Evolutionary conservation across 2,888 invertebrate species (phyloP), one percentile per base, ranked within the genome.

Genomic region (Serripes groenlandicus): DNA sequence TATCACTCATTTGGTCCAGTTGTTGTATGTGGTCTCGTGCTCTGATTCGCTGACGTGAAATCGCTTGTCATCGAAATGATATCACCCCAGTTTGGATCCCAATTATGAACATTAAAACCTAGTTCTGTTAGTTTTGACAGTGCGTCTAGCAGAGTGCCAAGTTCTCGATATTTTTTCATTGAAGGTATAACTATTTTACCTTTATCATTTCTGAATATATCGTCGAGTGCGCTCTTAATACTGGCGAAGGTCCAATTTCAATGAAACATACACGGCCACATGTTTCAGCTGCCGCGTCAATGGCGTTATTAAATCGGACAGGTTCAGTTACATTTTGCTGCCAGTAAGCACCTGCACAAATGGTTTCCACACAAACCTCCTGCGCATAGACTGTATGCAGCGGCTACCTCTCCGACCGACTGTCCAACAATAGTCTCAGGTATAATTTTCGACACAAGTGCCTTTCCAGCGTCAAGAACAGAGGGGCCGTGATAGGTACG

Each of bases 341-440:
- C 91, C 91, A 91, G 78, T 91, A 91, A 11, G 69, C 35, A 0
- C 85, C 49, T 11, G 75, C 75, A 15, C 66, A 58, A 37, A 85
- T 75, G 21, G 81, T 75, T 5, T 49, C 66, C 11, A 60, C 66
- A 0, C 18, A 37, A 21, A 77, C 77, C 4, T n/a, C 9, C 28
- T 80, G 71, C 18, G 87, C 89, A 15, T 83, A 87, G 15, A 91
- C 91, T 1, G 78, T 58, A 7, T 1, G 90, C 87, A 1, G 91
- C 91, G 15, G 90, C 90, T 0, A 91, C 90, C 54, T 91, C 91
- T 15, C 91, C 91, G 7, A 91, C 85, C 3, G 90, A 90, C 69
- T 91, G 90, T 26, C 91, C 91, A n/a, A 91, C 68, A 11, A 91
- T 83, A 23, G 62, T 72, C 66, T 78, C 79, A 0, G 91, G 87